phyloP scores from a whole-genome alignment of 2,797 vertebrate genomes.

The Hipposideros larvatus region DNA sequence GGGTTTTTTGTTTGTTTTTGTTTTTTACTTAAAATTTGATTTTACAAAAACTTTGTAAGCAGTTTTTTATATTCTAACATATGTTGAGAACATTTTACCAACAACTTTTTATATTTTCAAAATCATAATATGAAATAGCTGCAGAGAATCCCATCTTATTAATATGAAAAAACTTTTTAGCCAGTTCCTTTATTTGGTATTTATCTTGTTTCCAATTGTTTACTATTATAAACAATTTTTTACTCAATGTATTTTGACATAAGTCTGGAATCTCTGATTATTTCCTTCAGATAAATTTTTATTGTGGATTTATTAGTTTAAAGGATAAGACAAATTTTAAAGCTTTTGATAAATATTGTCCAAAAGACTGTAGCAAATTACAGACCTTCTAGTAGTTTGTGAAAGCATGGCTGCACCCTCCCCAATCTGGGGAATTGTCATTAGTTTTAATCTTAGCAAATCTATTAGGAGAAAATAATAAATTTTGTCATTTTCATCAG shows the following conservation, averaged over 20 bases:
- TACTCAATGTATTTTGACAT: background rate
- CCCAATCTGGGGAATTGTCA: background rate
- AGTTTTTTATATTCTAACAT: background rate
- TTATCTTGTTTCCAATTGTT: background rate
- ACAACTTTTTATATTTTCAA: background rate
- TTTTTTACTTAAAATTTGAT: background rate
- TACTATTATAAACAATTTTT: background rate
- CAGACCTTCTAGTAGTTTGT: background rate
- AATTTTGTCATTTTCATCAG: background rate
- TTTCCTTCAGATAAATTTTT: background rate
- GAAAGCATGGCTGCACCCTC: background rate
- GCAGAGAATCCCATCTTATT: background rate
- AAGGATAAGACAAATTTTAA: background rate
- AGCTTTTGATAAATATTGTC: background rate
- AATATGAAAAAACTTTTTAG: background rate
- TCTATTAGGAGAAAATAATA: background rate
- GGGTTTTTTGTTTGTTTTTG: background rate
- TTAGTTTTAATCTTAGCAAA: conserved; percentile 17
- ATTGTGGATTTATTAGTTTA: background rate
- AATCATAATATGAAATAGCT: background rate
- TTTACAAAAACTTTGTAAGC: background rate
- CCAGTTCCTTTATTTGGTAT: background rate
- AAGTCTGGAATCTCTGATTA: background rate
- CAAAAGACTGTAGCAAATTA: background rate
- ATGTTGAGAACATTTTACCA: background rate